These are phyloP conservation scores for Pedetes capensis DNA, from an alignment of 2,113 vertebrate genomes.

Conservation along the genomic window DNA sequence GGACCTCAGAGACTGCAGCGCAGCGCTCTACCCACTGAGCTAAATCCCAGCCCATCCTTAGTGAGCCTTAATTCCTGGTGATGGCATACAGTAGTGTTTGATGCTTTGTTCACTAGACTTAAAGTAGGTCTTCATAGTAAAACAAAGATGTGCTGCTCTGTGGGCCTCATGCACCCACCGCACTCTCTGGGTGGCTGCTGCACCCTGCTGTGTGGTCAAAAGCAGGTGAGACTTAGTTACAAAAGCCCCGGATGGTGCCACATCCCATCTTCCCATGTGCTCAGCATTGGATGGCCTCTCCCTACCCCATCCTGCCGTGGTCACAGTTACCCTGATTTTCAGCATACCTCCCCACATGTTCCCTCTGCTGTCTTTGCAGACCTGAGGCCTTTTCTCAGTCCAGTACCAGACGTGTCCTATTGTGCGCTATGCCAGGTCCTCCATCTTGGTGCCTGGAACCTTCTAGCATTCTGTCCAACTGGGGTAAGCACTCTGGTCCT, in stretches of 20 bases:
- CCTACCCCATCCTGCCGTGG: accelerated
- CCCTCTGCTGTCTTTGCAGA: not conserved
- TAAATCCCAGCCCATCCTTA: too few relatives aligned
- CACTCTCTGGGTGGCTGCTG: not conserved
- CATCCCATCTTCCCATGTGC: accelerated
- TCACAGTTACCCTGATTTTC: accelerated
- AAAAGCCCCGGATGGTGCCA: not conserved
- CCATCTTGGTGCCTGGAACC: too few relatives aligned
- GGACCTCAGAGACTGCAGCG: too few relatives aligned
- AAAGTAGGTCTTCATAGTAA: not conserved
- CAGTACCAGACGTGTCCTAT: accelerated
- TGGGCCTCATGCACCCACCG: not conserved
- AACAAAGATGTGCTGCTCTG: not conserved
- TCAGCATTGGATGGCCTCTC: not conserved
- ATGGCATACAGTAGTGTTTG: not conserved
- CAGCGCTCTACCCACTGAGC: too few relatives aligned
- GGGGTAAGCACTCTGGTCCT: not conserved
- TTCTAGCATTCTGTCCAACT: too few relatives aligned
- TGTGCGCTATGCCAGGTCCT: not conserved
- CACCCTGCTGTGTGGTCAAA: too few relatives aligned
- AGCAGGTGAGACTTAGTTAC: not conserved
- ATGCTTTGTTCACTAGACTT: not conserved
- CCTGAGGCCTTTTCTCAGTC: too few relatives aligned
- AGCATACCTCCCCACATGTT: not conserved
- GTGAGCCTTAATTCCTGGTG: too few relatives aligned